Percentiles rank a stretch among this genome's conserved stretches.
Evolutionary conservation across 1,140 invertebrate species (phyloP).

Genomic region (Dendroctonus valens): DNA sequence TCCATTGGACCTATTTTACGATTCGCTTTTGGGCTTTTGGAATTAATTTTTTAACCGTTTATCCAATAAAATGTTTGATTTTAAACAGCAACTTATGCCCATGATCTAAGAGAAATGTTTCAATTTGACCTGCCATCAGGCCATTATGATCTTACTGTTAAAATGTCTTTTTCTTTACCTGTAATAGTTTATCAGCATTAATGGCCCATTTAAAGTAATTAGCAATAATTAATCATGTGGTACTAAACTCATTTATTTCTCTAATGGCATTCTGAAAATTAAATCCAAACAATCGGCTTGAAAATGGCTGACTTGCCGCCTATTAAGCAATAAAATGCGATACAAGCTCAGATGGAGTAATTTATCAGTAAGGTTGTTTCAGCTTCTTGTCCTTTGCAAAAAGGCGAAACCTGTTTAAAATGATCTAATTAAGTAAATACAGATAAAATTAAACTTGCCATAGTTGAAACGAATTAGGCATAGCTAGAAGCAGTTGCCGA

Average conservation of each 20-base stretch:
- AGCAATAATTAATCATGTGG: too few species aligned
- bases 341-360: conserved; percentile 20
- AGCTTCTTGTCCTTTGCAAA: conserved; percentile 25
- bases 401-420: conserved; percentile 28
- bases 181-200: too few species aligned
- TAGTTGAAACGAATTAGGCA: conserved; percentile 27
- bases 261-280: neutral
- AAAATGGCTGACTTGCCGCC: conserved; percentile 15
- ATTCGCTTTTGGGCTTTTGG: too few species aligned
- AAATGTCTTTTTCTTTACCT: too few species aligned
- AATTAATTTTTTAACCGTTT: too few species aligned
- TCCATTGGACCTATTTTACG: conserved; percentile 23
- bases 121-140: too few species aligned
- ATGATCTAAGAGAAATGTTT: too few species aligned
- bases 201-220: too few species aligned
- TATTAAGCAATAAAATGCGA: conserved; percentile 28
- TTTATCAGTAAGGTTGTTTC: conserved; percentile 26
- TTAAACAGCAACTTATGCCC: too few species aligned
- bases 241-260: neutral
- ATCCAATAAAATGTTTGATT: too few species aligned
- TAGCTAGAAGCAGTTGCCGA: conserved; percentile 13
- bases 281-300: conserved; percentile 15
- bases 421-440: conserved; percentile 33
- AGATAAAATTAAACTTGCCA: conserved; percentile 33
- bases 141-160: too few species aligned